Percentiles rank a stretch among this genome's conserved stretches.
Conservation (phyloP, 2,888 invertebrate genomes). For the Choristoneura rosaceana region DNA sequence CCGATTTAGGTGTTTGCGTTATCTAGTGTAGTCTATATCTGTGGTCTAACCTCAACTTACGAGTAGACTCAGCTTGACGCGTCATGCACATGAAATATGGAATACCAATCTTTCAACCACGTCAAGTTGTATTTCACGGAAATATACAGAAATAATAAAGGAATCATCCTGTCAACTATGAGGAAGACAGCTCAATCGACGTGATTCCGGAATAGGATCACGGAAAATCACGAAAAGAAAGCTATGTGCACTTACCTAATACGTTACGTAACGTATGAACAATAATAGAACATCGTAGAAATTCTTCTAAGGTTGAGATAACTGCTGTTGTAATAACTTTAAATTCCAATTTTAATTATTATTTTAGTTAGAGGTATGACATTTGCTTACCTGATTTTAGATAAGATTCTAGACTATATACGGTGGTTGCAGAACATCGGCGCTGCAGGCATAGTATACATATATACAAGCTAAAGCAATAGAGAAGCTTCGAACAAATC, state of each 20-base stretch:
- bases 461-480: too few relatives aligned
- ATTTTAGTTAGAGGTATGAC: too few relatives aligned
- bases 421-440: too few relatives aligned
- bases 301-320: neutral
- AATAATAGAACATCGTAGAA: neutral
- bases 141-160: constrained; percentile 4
- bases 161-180: constrained; percentile 8
- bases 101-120: neutral
- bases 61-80: neutral
- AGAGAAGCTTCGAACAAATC: too few relatives aligned
- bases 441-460: too few relatives aligned
- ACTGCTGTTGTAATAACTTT: too few relatives aligned
- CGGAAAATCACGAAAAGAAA: constrained; percentile 12
- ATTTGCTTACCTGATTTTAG: too few relatives aligned
- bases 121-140: neutral
- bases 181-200: constrained; percentile 12
- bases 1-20: too few relatives aligned
- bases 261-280: neutral
- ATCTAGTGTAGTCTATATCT: too few relatives aligned
- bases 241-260: too few relatives aligned
- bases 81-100: constrained; percentile 2
- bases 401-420: too few relatives aligned
- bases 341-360: too few relatives aligned
- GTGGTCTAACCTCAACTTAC: neutral
- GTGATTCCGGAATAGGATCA: neutral